Evolutionary conservation across 2,888 invertebrate species (phyloP), one percentile per base, ranked within the genome.

Genomic region (Thecophora atra): DNA sequence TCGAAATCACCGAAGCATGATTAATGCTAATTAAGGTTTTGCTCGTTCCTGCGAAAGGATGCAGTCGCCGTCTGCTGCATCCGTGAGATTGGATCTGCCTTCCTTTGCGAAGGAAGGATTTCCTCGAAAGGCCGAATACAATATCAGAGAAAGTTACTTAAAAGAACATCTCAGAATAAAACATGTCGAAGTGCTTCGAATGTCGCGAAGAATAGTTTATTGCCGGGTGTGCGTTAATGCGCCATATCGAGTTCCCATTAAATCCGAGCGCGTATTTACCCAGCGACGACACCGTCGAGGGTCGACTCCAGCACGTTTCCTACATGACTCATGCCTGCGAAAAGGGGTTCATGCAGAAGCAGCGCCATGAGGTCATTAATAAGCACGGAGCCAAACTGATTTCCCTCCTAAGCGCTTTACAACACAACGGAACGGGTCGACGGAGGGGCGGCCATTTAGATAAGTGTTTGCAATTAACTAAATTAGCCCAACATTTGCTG

Each of bases 381-480:
- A 81, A 80, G 79, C 78, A 78, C 78, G 78, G 76, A 73, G 77
- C 78, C 75, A 71, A 79, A 77, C 77, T 76, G 65, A 76, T 75
- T 75, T 75, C 74, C 74, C 73, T 72, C 73, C 17, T 67, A 19
- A 56, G 69, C 70, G 72, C 67, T 60, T 74, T 73, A 58, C 70
- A 74, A 42, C 68, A 64, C 21, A 28, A 21, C 37, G 19, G 51
- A 19, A 21, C 15, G n/a, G 72, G 72, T 72, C 26, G 0, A 28
- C 2, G n/a, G 24, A 68, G 73, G 62, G 72, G 81, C 79, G 82
- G 83, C 84, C 83, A 84, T 83, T 83, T 82, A 81, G 84, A 83
- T 84, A 83, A 83, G 83, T 83, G 84, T 79, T 78, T 81, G 83
- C 83, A 83, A 83, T 83, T 83, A 83, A 82, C 84, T 82, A 83